Percentiles rank a stretch among this genome's conserved stretches.
These are phyloP conservation scores for Pterostichus niger DNA, from an alignment of 2,888 invertebrate species.

Conservation along the genomic window DNA sequence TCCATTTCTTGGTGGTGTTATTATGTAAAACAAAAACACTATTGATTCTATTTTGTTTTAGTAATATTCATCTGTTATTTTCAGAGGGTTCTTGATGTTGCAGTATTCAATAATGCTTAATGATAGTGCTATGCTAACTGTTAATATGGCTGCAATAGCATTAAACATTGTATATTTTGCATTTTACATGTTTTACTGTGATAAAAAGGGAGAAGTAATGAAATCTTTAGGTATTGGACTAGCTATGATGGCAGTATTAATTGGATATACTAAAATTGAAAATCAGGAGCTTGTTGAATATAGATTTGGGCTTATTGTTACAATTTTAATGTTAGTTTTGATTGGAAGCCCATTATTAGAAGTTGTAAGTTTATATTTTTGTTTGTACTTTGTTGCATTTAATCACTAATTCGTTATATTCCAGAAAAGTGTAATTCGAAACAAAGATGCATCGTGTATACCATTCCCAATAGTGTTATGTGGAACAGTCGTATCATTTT, in stretches of 20 bases:
- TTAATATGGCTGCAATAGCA: constrained; percentile 87
- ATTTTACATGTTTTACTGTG: constrained; percentile 84
- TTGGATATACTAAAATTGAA: constrained; percentile 85
- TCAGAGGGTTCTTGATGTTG: constrained; percentile 86
- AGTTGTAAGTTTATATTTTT: constrained; percentile 80
- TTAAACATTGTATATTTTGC: constrained; percentile 84
- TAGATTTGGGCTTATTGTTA: constrained; percentile 86
- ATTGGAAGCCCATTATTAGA: constrained; percentile 86
- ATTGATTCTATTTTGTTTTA: constrained; percentile 4
- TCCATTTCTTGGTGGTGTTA: constrained; percentile 88
- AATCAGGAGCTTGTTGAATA: constrained; percentile 83
- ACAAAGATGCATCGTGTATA: constrained; percentile 90
- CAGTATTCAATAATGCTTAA: constrained; percentile 87
- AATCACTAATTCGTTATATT: constrained; percentile 71
- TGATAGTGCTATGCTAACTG: constrained; percentile 87
- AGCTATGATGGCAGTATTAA: constrained; percentile 80
- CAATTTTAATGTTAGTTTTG: constrained; percentile 82
- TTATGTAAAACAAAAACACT: constrained; percentile 82
- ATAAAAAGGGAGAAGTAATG: constrained; percentile 79
- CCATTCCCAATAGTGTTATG: constrained; percentile 93
- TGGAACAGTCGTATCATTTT: constrained; percentile 87
- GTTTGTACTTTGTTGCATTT: background rate
- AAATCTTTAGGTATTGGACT: constrained; percentile 80
- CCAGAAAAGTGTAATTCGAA: constrained; percentile 87
- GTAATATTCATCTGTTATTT: constrained; percentile 69